Percentiles rank a stretch among this genome's conserved stretches.
Evolutionary conservation across 1,140 invertebrate species (phyloP).

Genomic region (Chironomus tepperi): DNA sequence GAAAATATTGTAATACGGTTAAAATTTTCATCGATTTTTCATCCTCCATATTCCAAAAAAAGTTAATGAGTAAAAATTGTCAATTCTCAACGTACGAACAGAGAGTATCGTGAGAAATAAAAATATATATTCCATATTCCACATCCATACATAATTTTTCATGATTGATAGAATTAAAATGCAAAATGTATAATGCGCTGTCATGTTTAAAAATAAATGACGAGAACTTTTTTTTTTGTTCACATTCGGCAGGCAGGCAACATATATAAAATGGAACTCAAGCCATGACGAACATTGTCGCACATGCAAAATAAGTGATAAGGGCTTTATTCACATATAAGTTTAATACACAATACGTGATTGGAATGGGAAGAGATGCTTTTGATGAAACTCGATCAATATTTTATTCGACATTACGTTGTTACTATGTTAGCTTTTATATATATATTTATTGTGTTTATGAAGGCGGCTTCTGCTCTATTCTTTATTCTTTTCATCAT

Average conservation of each 20-base stretch:
- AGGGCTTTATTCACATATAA: background rate
- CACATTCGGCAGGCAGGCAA: no score
- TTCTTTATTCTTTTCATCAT: no score
- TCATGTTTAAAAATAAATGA: slow-evolving; percentile 1
- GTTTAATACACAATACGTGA: slow-evolving; percentile 8
- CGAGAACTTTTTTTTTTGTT: background rate
- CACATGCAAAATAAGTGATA: slow-evolving; percentile 13
- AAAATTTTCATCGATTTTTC: no score
- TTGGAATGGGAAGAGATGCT: background rate
- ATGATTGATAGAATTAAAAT: slow-evolving; percentile 15
- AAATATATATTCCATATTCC: no score
- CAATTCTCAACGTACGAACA: no score
- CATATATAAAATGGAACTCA: no score
- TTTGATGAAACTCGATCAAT: slow-evolving; percentile 1
- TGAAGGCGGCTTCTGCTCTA: no score
- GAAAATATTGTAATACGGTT: no score
- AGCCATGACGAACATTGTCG: background rate
- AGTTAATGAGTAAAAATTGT: no score
- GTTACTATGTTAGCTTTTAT: background rate
- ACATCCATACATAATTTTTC: background rate
- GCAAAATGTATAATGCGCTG: background rate
- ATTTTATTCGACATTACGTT: background rate
- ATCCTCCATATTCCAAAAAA: no score
- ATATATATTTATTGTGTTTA: no score
- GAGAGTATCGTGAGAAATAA: no score